phyloP scores from a whole-genome alignment of 2,888 invertebrate genomes.

The Palloptera scutellata region DNA sequence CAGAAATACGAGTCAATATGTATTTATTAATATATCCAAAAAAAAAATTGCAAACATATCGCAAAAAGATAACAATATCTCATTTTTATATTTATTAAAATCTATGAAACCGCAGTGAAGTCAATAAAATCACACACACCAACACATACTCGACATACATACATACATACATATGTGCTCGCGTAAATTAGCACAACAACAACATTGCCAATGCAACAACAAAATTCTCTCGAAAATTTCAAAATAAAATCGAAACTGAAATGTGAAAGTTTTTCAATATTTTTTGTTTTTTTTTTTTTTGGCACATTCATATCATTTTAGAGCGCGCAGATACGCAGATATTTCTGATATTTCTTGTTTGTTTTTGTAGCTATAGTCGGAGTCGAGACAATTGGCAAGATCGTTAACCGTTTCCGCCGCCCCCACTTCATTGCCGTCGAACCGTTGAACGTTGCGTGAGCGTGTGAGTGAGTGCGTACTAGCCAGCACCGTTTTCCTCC shows the following conservation, averaged over 20 bases:
- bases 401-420: neutral
- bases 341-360: too few relatives aligned
- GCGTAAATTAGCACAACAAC: neutral
- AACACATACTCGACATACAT: too few relatives aligned
- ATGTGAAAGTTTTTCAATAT: conserved; percentile 29
- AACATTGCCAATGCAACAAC: neutral
- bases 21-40: conserved; percentile 30
- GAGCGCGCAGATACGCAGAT: neutral
- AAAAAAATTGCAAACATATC: neutral
- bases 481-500: neutral
- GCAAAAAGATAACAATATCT: conserved; percentile 3
- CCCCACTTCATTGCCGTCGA: too few relatives aligned
- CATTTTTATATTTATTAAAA: neutral
- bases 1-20: too few relatives aligned
- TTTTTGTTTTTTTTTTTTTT: too few relatives aligned
- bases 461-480: conserved; percentile 15
- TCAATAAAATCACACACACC: too few relatives aligned
- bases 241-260: conserved; percentile 13
- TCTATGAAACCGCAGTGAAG: neutral
- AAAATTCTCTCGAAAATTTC: conserved; percentile 4
- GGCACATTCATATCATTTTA: conserved; percentile 7
- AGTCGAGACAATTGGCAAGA: neutral
- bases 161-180: too few relatives aligned
- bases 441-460: too few relatives aligned
- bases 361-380: neutral